phyloP scores from a whole-genome alignment of 1,140 invertebrate species.

The Brachystomella parvula region DNA sequence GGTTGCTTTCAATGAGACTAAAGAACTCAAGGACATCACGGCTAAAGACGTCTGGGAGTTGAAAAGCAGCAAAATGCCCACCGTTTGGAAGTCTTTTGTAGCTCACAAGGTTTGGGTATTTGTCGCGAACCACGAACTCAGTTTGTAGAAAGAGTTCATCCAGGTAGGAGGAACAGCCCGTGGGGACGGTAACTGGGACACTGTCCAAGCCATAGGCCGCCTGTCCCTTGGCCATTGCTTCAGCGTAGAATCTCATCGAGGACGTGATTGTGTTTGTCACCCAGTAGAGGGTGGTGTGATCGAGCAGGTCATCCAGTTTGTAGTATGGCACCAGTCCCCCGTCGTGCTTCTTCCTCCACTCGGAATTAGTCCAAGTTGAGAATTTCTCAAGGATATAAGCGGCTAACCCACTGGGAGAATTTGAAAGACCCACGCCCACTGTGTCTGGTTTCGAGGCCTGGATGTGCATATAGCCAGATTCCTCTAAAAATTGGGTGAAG shows the following conservation, averaged over 20 bases:
- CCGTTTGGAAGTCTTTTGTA: slow-evolving; percentile 3
- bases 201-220: neutral
- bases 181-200: slow-evolving; percentile 9
- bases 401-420: slow-evolving; percentile 46
- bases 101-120: neutral
- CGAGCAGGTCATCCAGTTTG: slow-evolving; percentile 49
- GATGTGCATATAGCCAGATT: slow-evolving; percentile 60
- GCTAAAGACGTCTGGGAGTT: slow-evolving; percentile 13
- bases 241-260: slow-evolving; percentile 46
- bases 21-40: slow-evolving; percentile 17
- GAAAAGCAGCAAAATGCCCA: slow-evolving; percentile 13
- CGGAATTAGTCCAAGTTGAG: slow-evolving; percentile 45
- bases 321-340: slow-evolving; percentile 47
- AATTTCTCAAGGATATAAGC: slow-evolving; percentile 55
- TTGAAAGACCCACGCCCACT: slow-evolving; percentile 21
- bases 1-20: neutral
- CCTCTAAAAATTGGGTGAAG: slow-evolving; percentile 39
- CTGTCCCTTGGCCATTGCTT: slow-evolving; percentile 42
- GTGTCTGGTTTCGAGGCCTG: slow-evolving; percentile 38
- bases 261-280: slow-evolving; percentile 44
- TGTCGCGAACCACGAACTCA: neutral
- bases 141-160: neutral
- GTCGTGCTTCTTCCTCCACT: slow-evolving; percentile 40
- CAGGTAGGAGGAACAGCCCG: neutral
- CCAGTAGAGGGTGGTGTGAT: slow-evolving; percentile 52